Evolutionary conservation across 2,797 vertebrate species (phyloP).

Genomic region (Cirrhinus mrigala): DNA sequence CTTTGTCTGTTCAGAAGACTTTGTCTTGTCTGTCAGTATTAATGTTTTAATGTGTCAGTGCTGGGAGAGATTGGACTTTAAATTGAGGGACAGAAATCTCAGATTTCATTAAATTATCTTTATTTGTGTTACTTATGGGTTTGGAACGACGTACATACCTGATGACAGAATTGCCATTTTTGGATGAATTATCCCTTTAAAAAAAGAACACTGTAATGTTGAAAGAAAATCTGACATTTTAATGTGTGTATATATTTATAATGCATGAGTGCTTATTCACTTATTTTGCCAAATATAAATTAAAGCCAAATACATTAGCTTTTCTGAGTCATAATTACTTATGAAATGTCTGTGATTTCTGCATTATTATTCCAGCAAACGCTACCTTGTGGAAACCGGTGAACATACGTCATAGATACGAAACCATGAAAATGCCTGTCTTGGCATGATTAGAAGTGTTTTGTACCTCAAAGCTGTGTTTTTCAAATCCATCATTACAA

Average conservation of each 20-base stretch:
- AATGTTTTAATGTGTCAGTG: background rate
- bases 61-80: background rate
- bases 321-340: background rate
- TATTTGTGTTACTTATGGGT: background rate
- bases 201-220: background rate
- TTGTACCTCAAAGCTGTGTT: background rate
- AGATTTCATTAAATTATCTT: background rate
- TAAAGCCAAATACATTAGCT: background rate
- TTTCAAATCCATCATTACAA: background rate
- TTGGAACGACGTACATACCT: background rate
- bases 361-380: background rate
- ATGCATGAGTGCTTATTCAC: too few relatives aligned
- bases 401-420: background rate
- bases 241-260: constrained; percentile 4
- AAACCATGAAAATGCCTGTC: background rate
- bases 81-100: background rate
- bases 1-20: too few relatives aligned
- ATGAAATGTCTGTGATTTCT: background rate
- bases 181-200: background rate
- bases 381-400: background rate
- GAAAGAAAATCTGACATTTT: background rate
- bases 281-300: constrained; percentile 10
- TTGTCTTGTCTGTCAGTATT: too few relatives aligned
- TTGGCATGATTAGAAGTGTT: background rate
- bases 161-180: background rate